These are phyloP conservation scores for Polyodon spathula DNA, from an alignment of 2,113 vertebrate genomes.

Conservation along the genomic window DNA sequence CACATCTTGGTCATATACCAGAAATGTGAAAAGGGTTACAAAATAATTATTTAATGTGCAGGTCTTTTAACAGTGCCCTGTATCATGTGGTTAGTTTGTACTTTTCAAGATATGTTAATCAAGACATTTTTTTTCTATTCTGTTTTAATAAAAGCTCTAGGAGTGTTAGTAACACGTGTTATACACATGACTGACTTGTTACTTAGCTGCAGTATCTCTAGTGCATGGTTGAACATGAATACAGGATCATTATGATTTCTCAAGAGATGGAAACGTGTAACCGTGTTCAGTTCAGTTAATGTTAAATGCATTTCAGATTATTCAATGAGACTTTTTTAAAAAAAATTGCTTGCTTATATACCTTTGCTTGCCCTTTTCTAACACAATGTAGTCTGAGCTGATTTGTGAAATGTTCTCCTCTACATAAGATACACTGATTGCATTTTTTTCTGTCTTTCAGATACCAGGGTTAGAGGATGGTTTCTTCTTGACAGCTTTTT, in stretches of 20 bases:
- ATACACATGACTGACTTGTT: background rate
- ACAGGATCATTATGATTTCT: background rate
- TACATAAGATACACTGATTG: slow-evolving; percentile 3
- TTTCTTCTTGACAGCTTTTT: slow-evolving; percentile 82
- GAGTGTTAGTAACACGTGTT: background rate
- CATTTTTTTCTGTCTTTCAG: slow-evolving; percentile 55
- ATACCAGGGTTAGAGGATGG: slow-evolving; percentile 85
- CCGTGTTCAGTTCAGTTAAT: too few relatives aligned
- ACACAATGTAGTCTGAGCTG: background rate
- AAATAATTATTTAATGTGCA: too few relatives aligned
- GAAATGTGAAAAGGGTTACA: too few relatives aligned
- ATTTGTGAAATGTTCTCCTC: background rate
- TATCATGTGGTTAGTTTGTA: too few relatives aligned
- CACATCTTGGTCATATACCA: too few relatives aligned
- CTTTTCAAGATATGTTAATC: too few relatives aligned
- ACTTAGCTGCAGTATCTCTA: background rate
- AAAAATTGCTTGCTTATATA: too few relatives aligned
- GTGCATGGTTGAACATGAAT: background rate
- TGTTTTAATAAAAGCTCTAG: background rate
- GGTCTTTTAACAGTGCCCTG: too few relatives aligned
- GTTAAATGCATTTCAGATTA: too few relatives aligned
- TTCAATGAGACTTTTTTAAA: too few relatives aligned
- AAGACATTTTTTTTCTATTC: background rate
- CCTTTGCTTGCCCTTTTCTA: too few relatives aligned
- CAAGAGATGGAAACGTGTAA: background rate